Evolutionary conservation across 2,888 invertebrate genomes (phyloP).

Genomic region (Tipula lateralis): DNA sequence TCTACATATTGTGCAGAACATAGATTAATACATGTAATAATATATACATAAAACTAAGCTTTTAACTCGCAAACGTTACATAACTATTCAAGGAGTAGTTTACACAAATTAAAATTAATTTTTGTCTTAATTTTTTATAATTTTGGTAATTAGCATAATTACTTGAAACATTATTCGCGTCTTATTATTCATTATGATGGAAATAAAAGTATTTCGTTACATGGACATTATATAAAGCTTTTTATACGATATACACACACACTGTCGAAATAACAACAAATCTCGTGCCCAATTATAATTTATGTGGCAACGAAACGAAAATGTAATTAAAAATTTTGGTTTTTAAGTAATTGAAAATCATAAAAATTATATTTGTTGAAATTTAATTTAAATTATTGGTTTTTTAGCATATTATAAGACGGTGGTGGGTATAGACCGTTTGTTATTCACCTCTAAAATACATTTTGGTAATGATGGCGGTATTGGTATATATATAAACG

Average conservation of each 20-base stretch:
- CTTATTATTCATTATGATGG: not conserved
- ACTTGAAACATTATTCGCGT: not conserved
- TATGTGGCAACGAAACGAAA: not conserved
- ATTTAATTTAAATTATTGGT: not conserved
- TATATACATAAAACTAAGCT: not conserved
- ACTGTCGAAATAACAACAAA: not conserved
- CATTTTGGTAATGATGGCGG: no score
- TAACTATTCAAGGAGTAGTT: not conserved
- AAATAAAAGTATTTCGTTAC: not conserved
- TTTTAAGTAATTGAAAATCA: not conserved
- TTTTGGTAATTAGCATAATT: not conserved
- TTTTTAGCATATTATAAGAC: no score
- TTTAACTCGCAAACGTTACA: not conserved
- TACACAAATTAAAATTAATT: not conserved
- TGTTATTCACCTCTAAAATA: not conserved
- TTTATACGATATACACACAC: not conserved
- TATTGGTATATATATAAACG: no score
- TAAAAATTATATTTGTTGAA: not conserved
- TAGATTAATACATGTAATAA: not conserved
- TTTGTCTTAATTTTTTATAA: not conserved
- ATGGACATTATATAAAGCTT: not conserved
- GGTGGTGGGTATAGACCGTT: no score
- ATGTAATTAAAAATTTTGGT: not conserved
- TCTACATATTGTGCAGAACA: not conserved
- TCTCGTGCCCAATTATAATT: not conserved